Evolutionary conservation across 2,888 invertebrate species (phyloP), one percentile per base, ranked within the genome.

Genomic region (Adelphocoris suturalis): DNA sequence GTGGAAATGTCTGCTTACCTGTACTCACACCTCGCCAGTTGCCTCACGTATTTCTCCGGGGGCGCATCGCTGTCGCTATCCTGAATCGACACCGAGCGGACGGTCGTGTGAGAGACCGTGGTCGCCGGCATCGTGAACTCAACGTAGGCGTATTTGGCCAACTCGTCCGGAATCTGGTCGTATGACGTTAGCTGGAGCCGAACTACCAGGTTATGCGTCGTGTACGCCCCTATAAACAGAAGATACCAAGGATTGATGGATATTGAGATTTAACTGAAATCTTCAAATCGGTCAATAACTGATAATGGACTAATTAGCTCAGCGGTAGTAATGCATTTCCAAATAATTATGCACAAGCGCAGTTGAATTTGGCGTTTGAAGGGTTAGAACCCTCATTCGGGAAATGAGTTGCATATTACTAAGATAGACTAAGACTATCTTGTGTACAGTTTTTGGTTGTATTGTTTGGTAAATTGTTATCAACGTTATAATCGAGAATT

Each of bases 121-220:
- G 98, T 98, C 92, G 98, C 97, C 55, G 99, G 99, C 99, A 99
- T 99, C 82, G 98, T 99, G 94, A 99, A 99, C 94, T 99, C 99
- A 52, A 99, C 98, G 93, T 96, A 96, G 92, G 97, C 97, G 94
- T 96, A 96, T 92, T 97, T 97, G 91, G 98, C 96, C 93, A 99
- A 95, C 93, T 97, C 96, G 91, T 98, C 98, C 46, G 99, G 99
- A 93, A 99, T 96, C 94, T 99, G 97, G 94, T 99, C 99, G 94
- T 98, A 99, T 82, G 98, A 98, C 28, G 99, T 99, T 92, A 99
- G 95, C 91, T 98, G 98, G 95, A 99, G 96, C 91, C 97, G 96
- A 93, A 98, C 98, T 91, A 97, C 97, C 94, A 99, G 96, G 93
- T 98, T 96, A 94, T 99, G 99, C 27, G 97, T 98, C 91, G 99